These are phyloP conservation scores for Phaonia tiefii DNA, from an alignment of 2,888 invertebrate species.

Conservation along the genomic window DNA sequence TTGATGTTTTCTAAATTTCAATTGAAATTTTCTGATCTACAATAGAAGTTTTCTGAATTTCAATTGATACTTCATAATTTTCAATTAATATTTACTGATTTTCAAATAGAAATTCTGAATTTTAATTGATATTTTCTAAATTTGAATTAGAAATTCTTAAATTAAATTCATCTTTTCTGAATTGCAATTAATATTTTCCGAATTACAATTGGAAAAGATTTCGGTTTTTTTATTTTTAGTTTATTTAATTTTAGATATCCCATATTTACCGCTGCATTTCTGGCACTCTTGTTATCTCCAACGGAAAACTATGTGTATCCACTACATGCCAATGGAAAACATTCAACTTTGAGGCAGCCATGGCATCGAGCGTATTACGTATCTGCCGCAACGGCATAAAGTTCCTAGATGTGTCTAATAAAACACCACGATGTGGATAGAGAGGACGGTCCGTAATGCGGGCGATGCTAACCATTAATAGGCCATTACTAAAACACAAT, in stretches of 20 bases:
- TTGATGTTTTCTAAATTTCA: too few species aligned
- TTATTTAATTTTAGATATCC: background rate
- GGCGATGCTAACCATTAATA: constrained; percentile 84
- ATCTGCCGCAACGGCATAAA: constrained; percentile 88
- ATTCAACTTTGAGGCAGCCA: constrained; percentile 94
- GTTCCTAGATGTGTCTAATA: constrained; percentile 94
- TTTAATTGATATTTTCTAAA: too few species aligned
- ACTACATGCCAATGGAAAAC: constrained; percentile 96
- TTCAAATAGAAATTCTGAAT: too few species aligned
- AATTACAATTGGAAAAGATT: too few species aligned
- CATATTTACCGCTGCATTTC: constrained; percentile 87
- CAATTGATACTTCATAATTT: too few species aligned
- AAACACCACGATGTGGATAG: constrained; percentile 91
- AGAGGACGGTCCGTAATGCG: constrained; percentile 89
- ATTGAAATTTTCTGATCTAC: too few species aligned
- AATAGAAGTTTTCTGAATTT: too few species aligned
- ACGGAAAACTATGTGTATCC: constrained; percentile 95
- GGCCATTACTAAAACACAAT: constrained; percentile 79
- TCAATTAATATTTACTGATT: too few species aligned
- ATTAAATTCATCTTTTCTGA: too few species aligned
- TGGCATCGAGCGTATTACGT: constrained; percentile 87
- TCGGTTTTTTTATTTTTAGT: background rate
- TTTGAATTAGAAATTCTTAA: too few species aligned
- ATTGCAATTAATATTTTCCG: too few species aligned
- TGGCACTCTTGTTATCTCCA: constrained; percentile 88